A percentile compares a stretch with the other conserved stretches of the same genome.
phyloP scores from a whole-genome alignment of 2,888 invertebrate species.

The Dinocampus coccinellae region DNA sequence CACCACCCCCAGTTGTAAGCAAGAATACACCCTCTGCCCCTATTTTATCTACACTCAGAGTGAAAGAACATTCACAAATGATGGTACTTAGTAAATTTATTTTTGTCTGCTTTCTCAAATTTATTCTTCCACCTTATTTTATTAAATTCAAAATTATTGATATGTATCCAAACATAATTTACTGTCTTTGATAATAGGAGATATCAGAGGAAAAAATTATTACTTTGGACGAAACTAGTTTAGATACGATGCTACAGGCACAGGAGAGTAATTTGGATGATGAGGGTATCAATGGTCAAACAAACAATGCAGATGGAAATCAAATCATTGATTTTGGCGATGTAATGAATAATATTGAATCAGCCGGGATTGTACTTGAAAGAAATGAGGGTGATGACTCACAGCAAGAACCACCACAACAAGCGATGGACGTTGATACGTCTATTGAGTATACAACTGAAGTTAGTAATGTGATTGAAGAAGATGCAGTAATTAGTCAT shows the following conservation, averaged over 20 bases:
- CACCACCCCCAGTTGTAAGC: slow-evolving; percentile 59
- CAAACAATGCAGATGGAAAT: slow-evolving; percentile 44
- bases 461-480: slow-evolving; percentile 31
- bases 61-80: slow-evolving; percentile 49
- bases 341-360: slow-evolving; percentile 49
- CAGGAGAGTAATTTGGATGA: slow-evolving; percentile 50
- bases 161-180: neutral
- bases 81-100: slow-evolving; percentile 42
- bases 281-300: slow-evolving; percentile 53
- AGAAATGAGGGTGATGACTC: slow-evolving; percentile 49
- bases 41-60: slow-evolving; percentile 52
- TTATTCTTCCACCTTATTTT: neutral
- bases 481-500: slow-evolving; percentile 50
- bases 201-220: slow-evolving; percentile 41
- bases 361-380: slow-evolving; percentile 21
- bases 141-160: neutral
- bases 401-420: slow-evolving; percentile 33
- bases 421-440: slow-evolving; percentile 49
- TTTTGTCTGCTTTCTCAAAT: neutral
- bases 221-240: slow-evolving; percentile 45
- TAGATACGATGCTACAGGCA: slow-evolving; percentile 50
- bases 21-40: slow-evolving; percentile 50
- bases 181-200: slow-evolving; percentile 28
- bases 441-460: slow-evolving; percentile 43
- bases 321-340: slow-evolving; percentile 42